Evolutionary conservation across 2,113 vertebrate genomes (phyloP), one percentile per base, ranked within the genome.

Genomic region (Cisticola juncidis): DNA sequence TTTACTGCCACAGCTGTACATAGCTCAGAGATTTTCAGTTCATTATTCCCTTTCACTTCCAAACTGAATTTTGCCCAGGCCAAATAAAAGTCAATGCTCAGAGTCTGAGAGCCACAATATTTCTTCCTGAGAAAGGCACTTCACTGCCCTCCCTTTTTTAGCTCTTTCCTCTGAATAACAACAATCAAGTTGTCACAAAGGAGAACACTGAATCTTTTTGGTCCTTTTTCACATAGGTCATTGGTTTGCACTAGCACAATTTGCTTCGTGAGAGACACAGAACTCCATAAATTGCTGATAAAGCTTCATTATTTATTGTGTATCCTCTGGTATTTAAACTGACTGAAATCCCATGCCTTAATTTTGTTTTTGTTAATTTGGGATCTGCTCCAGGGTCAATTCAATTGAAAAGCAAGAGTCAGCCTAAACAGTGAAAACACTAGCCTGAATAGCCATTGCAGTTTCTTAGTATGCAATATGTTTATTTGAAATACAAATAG

Each of bases 11-110:
- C 78, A 95, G 84, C 62, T 92, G 78, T 69, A 66, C 45, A 79
- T 51, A 90, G 26, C 71, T 90, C 51, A 42, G 77, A 90, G 70
- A 84, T 94, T 95, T 95, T 90, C 87, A 92, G 70, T 45, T 97
- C 81, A 31, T 95, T 92, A 86, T 91, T 90, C 54, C 38, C 66
- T 85, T 80, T 54, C 77, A 70, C 38, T 89, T 94, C 84, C 93
- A 94, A 94, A 76, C 2, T 72, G 15, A 92, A 66, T 92, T 94
- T 92, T 82, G 8, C 35, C 42, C 8, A 54, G 78, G 87, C 38
- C 70, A 95, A 94, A 72, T 53, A 79, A 79, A 79, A 91, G 80
- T 51, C 58, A 12, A 11, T 28, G 26, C 38, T 90, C 19, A 50
- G 29, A 71, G 65, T 81, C 3, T 35, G 40, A 72, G 19, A 8